Base-by-base conservation (phyloP, 2,113 vertebrate genomes). In the Vidua macroura region DNA sequence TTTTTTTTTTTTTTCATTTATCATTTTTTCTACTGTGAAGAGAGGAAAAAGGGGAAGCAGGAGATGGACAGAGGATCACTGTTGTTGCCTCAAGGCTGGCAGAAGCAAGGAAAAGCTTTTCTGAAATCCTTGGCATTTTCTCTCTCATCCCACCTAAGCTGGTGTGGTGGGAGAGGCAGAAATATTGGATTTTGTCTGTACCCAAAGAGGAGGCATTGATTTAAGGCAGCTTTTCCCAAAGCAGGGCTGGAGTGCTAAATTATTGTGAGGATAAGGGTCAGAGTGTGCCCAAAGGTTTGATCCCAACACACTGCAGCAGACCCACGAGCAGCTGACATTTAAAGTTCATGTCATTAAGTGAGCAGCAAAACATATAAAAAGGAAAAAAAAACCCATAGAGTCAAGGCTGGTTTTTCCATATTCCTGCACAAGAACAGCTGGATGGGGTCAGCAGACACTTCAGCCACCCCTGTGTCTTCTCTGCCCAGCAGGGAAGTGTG, bases 231-330 rank as follows among this genome's bases (percentile, higher is more conserved):
- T 14, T 55, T 35, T 63, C 48, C 78, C 52, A 63, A 43, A 74
- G 58, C 44, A 48, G 44, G 27, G 49, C 49, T 72, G 35, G 9
- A 83, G 2, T 14, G 48, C 74, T 78, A 30, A 73, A 92, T 73
- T 35, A 24, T 5, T 24, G 16, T 70, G 48, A 85, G 46, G 60
- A n/a, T 11, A 33, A 81, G 59, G 60, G 48, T 39, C 31, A 41
- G 21, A 28, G 55, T 4, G 8, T 5, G 20, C 35, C 48, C 27
- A 18, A 67, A 28, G 7, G 12, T 51, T 28, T 16, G 0, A 63
- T 35, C 39, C 44, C 3, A 0, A 16, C 0, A 2, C 33, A 23
- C 39, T 0, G 17, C 43, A 28, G 73, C 0, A 1, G 62, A 33
- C 53, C 52, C 66, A 19, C 51, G 72, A 37, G 55, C 64, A 76